A percentile compares a stretch with the other conserved stretches of the same genome.
phyloP scores from a whole-genome alignment of 2,888 invertebrate genomes.

The Acutogordius australiensis region DNA sequence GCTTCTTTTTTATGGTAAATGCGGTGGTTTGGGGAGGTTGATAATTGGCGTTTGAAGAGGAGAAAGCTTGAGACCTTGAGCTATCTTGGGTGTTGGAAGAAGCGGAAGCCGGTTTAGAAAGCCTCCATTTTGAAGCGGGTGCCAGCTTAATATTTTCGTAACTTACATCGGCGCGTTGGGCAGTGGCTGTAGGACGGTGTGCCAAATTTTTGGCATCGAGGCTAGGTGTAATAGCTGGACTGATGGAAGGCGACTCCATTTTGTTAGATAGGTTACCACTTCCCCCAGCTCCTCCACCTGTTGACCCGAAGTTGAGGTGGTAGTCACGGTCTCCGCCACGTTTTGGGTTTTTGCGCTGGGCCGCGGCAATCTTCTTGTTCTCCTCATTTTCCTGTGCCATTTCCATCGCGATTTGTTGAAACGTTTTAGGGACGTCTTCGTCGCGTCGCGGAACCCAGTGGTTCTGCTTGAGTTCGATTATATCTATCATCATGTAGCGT shows the following conservation, averaged over 20 bases:
- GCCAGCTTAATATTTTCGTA: neutral
- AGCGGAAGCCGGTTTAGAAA: neutral
- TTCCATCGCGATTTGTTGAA: neutral
- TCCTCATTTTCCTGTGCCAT: constrained; percentile 4
- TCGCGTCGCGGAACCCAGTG: neutral
- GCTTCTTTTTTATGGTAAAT: too few relatives aligned
- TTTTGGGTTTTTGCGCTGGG: neutral
- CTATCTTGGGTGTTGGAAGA: neutral
- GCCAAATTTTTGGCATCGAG: neutral
- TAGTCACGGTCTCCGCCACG: neutral
- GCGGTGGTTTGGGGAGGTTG: neutral
- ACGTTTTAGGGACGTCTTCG: constrained; percentile 4
- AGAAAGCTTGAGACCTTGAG: neutral
- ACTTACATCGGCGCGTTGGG: neutral
- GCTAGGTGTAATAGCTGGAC: neutral
- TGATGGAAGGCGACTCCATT: neutral
- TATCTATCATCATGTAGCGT: neutral
- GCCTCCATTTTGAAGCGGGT: neutral
- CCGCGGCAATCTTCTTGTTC: neutral
- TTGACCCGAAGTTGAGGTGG: neutral
- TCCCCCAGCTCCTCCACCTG: too few relatives aligned
- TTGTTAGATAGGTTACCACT: too few relatives aligned
- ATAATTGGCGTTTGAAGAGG: neutral
- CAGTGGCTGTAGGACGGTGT: neutral
- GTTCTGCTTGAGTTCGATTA: neutral